These are phyloP conservation scores for Anoplius nigerrimus DNA, from an alignment of 2,888 invertebrate species.

Conservation along the genomic window DNA sequence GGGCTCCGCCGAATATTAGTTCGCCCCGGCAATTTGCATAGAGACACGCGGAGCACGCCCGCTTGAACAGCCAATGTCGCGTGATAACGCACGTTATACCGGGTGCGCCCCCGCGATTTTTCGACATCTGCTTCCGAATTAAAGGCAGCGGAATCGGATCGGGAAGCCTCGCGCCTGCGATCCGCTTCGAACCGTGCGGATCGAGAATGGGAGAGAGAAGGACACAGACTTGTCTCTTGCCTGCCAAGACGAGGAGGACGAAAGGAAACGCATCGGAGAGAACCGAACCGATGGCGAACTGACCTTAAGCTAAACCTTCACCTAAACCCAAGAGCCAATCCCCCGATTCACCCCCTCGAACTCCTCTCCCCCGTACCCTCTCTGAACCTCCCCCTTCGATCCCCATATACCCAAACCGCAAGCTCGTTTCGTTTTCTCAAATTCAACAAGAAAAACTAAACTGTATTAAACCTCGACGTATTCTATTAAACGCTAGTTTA, in stretches of 20 bases:
- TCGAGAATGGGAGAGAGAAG: too few relatives aligned
- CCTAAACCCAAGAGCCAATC: not conserved
- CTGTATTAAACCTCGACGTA: constrained; percentile 68
- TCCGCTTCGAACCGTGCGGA: too few relatives aligned
- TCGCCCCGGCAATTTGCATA: constrained; percentile 60
- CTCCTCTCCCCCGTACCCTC: not conserved
- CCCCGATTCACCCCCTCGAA: not conserved
- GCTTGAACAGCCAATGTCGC: constrained; percentile 47
- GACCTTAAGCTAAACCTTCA: not conserved
- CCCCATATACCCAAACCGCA: constrained; percentile 45
- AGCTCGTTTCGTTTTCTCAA: constrained; percentile 61
- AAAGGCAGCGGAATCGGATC: too few relatives aligned
- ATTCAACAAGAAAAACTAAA: constrained; percentile 55
- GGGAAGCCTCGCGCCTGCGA: too few relatives aligned
- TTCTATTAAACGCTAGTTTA: constrained; percentile 71
- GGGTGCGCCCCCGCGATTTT: too few relatives aligned
- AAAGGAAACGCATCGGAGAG: not conserved
- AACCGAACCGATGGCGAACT: too few relatives aligned
- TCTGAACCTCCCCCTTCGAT: constrained; percentile 3
- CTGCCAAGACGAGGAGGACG: constrained; percentile 15
- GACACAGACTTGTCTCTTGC: constrained; percentile 3
- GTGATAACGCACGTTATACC: constrained; percentile 41
- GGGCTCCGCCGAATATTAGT: constrained; percentile 54
- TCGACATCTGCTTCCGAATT: too few relatives aligned
- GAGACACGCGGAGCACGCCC: constrained; percentile 46